These are phyloP conservation scores for Tauraco erythrolophus DNA, from an alignment of 2,113 vertebrate species.

Conservation along the genomic window DNA sequence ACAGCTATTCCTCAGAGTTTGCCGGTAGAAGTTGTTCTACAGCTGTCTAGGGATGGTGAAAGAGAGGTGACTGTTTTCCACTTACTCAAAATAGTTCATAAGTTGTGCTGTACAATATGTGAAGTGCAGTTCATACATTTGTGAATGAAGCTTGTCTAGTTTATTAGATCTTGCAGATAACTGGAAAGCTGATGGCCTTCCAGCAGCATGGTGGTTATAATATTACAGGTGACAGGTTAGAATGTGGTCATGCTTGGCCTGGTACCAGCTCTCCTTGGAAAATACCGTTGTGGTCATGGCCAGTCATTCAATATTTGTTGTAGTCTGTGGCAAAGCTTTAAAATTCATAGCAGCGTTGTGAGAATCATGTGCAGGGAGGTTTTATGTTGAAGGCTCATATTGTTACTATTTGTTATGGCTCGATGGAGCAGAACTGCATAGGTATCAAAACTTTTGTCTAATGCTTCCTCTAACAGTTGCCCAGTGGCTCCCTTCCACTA, in stretches of 20 bases:
- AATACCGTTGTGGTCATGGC: neutral
- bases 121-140: neutral
- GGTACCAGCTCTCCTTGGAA: neutral
- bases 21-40: conserved; percentile 34
- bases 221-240: neutral
- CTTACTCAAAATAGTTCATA: neutral
- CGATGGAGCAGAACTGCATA: neutral
- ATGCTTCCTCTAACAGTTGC: neutral
- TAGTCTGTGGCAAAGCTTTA: neutral
- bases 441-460: neutral
- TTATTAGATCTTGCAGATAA: neutral
- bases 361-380: neutral
- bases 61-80: neutral
- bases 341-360: neutral
- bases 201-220: neutral
- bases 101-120: neutral
- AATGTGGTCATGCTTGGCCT: neutral
- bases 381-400: neutral
- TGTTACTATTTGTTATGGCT: neutral
- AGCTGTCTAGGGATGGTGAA: neutral
- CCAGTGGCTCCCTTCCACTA: neutral
- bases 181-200: neutral
- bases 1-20: neutral
- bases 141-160: neutral
- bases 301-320: fast-evolving